A percentile compares a stretch with the other conserved stretches of the same genome.
These are phyloP conservation scores for Drosophila tsacasi DNA, from an alignment of 1,140 invertebrate genomes.

Conservation along the genomic window DNA sequence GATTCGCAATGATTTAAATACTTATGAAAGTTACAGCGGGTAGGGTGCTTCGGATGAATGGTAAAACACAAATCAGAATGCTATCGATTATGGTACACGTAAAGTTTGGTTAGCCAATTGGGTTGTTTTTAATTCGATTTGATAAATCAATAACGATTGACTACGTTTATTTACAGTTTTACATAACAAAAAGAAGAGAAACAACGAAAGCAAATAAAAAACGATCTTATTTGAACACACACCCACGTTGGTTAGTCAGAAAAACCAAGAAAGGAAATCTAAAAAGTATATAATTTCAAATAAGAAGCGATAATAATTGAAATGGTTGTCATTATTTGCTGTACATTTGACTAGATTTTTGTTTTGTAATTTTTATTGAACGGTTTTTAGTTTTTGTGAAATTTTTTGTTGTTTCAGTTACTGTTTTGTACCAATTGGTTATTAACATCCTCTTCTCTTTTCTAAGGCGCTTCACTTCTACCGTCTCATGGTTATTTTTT, in stretches of 20 bases:
- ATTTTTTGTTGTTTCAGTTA: constrained; percentile 54
- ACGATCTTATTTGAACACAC: background rate
- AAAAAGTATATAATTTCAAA: constrained; percentile 22
- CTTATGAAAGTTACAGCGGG: constrained; percentile 12
- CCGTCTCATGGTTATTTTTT: constrained; percentile 50
- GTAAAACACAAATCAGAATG: constrained; percentile 24
- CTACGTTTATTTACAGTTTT: constrained; percentile 19
- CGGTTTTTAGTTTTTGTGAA: constrained; percentile 51
- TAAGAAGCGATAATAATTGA: constrained; percentile 25
- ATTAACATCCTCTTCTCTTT: constrained; percentile 84
- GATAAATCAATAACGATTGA: constrained; percentile 13
- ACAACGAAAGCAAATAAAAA: background rate
- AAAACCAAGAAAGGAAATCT: constrained; percentile 16
- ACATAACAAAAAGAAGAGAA: background rate
- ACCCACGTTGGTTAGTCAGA: constrained; percentile 19
- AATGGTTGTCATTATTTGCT: constrained; percentile 39
- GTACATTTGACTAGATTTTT: constrained; percentile 32
- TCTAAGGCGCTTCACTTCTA: constrained; percentile 59
- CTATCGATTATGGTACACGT: constrained; percentile 13
- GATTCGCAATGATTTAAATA: constrained; percentile 23
- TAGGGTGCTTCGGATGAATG: constrained; percentile 25
- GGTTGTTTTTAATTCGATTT: constrained; percentile 2
- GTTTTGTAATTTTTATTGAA: constrained; percentile 34
- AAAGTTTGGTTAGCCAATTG: constrained; percentile 26
- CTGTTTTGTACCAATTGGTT: constrained; percentile 74